Conservation (phyloP, 2,888 invertebrate genomes). For the Laspeyria flexula region DNA sequence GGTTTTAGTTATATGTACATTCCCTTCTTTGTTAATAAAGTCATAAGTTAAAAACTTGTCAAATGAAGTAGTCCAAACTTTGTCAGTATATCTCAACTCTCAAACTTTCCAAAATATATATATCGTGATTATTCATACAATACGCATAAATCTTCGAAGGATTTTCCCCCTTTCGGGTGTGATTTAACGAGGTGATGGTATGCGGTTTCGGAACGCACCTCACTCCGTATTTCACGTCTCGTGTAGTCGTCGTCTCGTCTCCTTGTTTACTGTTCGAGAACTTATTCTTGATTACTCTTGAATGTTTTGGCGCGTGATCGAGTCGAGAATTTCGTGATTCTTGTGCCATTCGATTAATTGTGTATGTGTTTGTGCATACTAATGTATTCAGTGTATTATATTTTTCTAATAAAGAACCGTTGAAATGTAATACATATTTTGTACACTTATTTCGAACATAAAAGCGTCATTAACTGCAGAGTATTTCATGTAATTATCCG, state of each 20-base stretch:
- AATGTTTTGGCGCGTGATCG: constrained; percentile 3
- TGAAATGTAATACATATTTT: too few species aligned
- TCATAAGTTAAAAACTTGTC: constrained; percentile 2
- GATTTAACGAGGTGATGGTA: constrained; percentile 35
- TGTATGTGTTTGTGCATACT: neutral
- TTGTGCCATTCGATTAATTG: neutral
- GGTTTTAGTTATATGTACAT: neutral
- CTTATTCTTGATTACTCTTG: constrained; percentile 33
- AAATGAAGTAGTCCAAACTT: constrained; percentile 11
- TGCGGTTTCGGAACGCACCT: constrained; percentile 26
- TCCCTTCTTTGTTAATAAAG: neutral
- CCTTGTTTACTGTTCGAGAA: constrained; percentile 16
- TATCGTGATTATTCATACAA: constrained; percentile 22
- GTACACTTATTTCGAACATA: too few species aligned
- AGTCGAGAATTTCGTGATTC: neutral
- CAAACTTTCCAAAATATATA: too few species aligned
- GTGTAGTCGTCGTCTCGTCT: neutral
- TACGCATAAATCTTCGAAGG: constrained; percentile 36
- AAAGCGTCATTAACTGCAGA: neutral
- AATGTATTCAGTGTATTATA: neutral
- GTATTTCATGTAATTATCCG: too few species aligned
- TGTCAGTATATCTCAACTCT: constrained; percentile 16
- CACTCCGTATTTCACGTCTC: constrained; percentile 3
- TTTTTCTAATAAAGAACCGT: neutral
- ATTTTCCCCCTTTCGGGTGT: constrained; percentile 30